Conservation (phyloP, 2,888 invertebrate genomes). For the Zaprionus obscuricornis region DNA sequence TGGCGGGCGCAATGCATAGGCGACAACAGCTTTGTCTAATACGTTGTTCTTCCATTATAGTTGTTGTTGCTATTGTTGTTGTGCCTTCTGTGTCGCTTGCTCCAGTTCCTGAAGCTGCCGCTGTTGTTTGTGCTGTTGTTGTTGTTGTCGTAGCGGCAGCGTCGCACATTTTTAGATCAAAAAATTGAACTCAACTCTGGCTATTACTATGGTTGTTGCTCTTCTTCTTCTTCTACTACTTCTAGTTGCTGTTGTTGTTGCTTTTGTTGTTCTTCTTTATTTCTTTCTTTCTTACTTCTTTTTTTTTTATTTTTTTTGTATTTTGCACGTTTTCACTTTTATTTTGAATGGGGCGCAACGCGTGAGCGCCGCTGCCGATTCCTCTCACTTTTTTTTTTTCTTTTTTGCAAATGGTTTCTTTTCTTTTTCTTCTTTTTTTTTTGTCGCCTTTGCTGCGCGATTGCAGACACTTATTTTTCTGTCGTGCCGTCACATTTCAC, state of each 20-base stretch:
- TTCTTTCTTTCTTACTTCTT: constrained; percentile 35
- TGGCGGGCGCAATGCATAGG: constrained; percentile 83
- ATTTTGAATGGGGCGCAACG: constrained; percentile 56
- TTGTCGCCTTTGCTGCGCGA: constrained; percentile 45
- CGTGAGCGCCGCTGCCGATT: constrained; percentile 54
- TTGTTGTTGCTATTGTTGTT: too few species aligned
- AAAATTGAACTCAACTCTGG: too few species aligned
- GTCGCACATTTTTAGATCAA: constrained; percentile 64
- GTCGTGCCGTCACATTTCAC: constrained; percentile 54
- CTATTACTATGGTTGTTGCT: too few species aligned
- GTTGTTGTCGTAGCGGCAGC: constrained; percentile 37
- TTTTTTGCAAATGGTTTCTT: constrained; percentile 46
- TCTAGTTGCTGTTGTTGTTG: too few species aligned
- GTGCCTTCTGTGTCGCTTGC: constrained; percentile 18
- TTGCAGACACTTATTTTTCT: constrained; percentile 41
- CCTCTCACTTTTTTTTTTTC: constrained; percentile 54
- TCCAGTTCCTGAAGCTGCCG: constrained; percentile 6
- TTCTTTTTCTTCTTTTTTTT: constrained; percentile 7
- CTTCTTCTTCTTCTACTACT: too few species aligned
- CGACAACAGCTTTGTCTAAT: constrained; percentile 83
- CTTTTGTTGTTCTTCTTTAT: too few species aligned
- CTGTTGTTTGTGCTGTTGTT: constrained; percentile 8
- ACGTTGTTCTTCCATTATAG: constrained; percentile 53
- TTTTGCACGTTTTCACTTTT: constrained; percentile 75
- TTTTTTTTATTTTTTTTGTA: constrained; percentile 29